Conservation (phyloP, 2,888 invertebrate species). For the Pegoplata infirma region DNA sequence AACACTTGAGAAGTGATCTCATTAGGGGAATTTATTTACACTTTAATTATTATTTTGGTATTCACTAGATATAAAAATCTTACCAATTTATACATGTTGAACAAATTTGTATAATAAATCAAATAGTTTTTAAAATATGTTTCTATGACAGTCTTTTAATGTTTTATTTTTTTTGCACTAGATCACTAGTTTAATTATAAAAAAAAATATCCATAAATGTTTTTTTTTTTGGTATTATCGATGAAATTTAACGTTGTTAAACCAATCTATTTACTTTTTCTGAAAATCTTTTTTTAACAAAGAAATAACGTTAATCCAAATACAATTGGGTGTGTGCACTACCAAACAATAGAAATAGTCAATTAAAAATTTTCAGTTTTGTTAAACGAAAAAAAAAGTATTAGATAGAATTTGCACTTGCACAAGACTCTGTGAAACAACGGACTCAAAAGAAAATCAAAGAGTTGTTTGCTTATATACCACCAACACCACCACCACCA, state of each 20-base stretch:
- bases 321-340: conserved; percentile 41
- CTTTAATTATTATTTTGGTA: too few species aligned
- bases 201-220: conserved; percentile 1
- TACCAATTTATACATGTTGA: background rate
- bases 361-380: background rate
- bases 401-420: conserved; percentile 71
- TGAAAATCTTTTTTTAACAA: background rate
- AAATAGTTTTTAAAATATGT: background rate
- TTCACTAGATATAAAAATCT: background rate
- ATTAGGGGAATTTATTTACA: background rate
- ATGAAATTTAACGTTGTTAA: conserved; percentile 40
- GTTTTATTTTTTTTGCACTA: conserved; percentile 2
- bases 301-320: background rate
- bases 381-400: conserved; percentile 16
- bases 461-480: conserved; percentile 77
- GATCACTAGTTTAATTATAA: conserved; percentile 3
- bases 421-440: conserved; percentile 78
- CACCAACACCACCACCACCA: conserved; percentile 65
- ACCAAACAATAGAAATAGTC: conserved; percentile 8
- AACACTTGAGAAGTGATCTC: too few species aligned
- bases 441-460: conserved; percentile 78
- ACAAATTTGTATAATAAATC: too few species aligned
- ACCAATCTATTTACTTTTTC: conserved; percentile 50
- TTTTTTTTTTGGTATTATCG: conserved; percentile 12
- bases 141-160: conserved; percentile 34